Evolutionary conservation across 2,888 invertebrate genomes (phyloP), one percentile per base, ranked within the genome.

Genomic region (Drosophila siamana): DNA sequence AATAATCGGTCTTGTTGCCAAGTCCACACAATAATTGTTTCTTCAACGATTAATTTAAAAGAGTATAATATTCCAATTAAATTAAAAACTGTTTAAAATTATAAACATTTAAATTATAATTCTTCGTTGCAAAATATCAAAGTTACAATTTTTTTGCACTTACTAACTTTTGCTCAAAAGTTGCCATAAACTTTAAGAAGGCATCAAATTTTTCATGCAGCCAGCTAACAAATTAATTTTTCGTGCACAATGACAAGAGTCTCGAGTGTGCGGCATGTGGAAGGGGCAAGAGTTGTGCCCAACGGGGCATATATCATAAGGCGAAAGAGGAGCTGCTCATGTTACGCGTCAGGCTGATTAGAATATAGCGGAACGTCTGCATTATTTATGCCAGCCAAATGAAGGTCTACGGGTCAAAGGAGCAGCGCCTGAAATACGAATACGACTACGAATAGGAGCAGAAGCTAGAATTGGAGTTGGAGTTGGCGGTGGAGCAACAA

Each of bases 201-300:
- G 66, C 63, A 65, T 70, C 74, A 74, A 74, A 67, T 67, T 73
- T 68, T 68, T 43, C 36, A 11, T 55, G 55, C 64, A 48, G 57
- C 52, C 11, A 57, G 72, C 70, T 82, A 77, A 83, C 88, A 90
- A 90, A 90, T 90, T 90, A 90, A 90, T 89, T 85, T 89, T 72
- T 78, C 71, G 69, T 56, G 44, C 59, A 71, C 62, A 76, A 61
- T 76, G 85, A 86, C 86, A 85, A 69, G 51, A 50, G 66, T 62
- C 52, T 61, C 60, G 30, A 36, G 62, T 55, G 54, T 22, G 47
- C 19, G 13, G 47, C 33, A 9, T 24, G 52, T 41, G 38, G 65
- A 36, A 63, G 54, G 50, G 47, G 48, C 60, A 48, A 33, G 56
- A 19, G 46, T 8, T 19, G 11, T 19, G 43, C 22, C 8, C 15